A percentile compares a stretch with the other conserved stretches of the same genome.
Conservation (phyloP, 2,888 invertebrate species). For the Zelleria hepariella region DNA sequence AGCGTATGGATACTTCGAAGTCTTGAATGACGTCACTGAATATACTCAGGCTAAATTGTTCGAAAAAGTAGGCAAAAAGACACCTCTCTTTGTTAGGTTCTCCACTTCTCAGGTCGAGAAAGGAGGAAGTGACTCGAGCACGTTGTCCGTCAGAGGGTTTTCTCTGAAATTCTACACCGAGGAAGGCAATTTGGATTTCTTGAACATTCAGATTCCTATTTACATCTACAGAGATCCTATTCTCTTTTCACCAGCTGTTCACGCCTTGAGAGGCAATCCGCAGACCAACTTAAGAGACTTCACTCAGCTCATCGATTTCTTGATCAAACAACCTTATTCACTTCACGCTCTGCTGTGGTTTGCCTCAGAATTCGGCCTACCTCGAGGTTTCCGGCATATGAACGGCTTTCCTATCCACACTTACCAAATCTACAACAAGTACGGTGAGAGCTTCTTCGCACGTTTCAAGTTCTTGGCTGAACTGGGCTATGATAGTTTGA, state of each 20-base stretch:
- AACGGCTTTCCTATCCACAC: conserved; percentile 65
- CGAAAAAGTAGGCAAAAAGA: conserved; percentile 62
- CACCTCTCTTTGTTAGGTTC: conserved; percentile 64
- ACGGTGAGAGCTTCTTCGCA: conserved; percentile 49
- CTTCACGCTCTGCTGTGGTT: conserved; percentile 56
- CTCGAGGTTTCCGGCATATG: conserved; percentile 66
- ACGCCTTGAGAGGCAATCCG: conserved; percentile 67
- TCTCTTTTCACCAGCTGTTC: conserved; percentile 67
- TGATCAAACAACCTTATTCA: conserved; percentile 52
- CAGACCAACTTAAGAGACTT: conserved; percentile 34
- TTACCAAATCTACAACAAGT: conserved; percentile 51
- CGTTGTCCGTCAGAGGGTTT: conserved; percentile 38
- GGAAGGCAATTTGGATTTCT: conserved; percentile 93
- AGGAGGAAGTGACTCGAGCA: conserved; percentile 71
- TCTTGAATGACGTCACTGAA: conserved; percentile 78
- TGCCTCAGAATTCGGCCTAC: conserved; percentile 66
- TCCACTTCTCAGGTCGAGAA: conserved; percentile 76
- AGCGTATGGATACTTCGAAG: conserved; percentile 82
- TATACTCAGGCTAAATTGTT: conserved; percentile 69
- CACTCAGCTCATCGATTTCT: conserved; percentile 62
- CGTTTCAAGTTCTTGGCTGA: conserved; percentile 34
- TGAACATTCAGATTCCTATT: conserved; percentile 66
- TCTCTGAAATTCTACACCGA: conserved; percentile 27
- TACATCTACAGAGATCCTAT: conserved; percentile 66
- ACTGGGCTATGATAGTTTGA: conserved; percentile 52